Evolutionary conservation across 2,797 vertebrate genomes (phyloP), one percentile per base, ranked within the genome.

Genomic region (Poecilia gillii): DNA sequence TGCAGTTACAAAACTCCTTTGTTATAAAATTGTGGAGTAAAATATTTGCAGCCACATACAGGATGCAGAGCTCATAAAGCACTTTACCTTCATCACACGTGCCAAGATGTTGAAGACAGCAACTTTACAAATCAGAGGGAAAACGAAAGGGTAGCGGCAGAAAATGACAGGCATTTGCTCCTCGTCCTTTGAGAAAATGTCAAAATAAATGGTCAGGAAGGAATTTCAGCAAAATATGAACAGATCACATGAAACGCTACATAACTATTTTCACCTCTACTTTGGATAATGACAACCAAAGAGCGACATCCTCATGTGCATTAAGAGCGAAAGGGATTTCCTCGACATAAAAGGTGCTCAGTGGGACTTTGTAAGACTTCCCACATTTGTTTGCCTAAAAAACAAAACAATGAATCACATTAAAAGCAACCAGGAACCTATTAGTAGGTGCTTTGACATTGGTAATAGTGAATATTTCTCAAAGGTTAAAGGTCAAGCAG

Each of bases 71-170:
- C 41, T n/a, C 14, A 43, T 16, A 3, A 45, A 45, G 41, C 12
- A 66, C 18, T 70, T 12, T 88, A 95, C 95, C 94, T 93, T 91
- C 1, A 2, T 3, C 0, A 77, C 0, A 0, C 0, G 0, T 28
- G 91, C 72, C 62, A 25, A 23, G 49, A 73, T 0, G 25, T 92
- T 80, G 55, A 95, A 94, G 47, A 92, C 0, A 0, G 6, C 12
- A 36, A 84, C 85, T 79, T 95, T 96, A 31, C 45, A 71, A 41
- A 57, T 7, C 66, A 95, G 86, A 28, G 83, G 86, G 14, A 95
- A 87, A 73, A 95, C 31, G 73, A 96, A 96, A 1, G 95, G 94
- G 78, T 92, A 95, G 78, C 78, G 86, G 81, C 93, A 95, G 86
- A 95, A 94, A 81, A 94, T 90, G 73, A 77, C 82, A 0, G 93